These are phyloP conservation scores for Salvelinus sp. DNA, from an alignment of 2,113 vertebrate species.

Conservation along the genomic window DNA sequence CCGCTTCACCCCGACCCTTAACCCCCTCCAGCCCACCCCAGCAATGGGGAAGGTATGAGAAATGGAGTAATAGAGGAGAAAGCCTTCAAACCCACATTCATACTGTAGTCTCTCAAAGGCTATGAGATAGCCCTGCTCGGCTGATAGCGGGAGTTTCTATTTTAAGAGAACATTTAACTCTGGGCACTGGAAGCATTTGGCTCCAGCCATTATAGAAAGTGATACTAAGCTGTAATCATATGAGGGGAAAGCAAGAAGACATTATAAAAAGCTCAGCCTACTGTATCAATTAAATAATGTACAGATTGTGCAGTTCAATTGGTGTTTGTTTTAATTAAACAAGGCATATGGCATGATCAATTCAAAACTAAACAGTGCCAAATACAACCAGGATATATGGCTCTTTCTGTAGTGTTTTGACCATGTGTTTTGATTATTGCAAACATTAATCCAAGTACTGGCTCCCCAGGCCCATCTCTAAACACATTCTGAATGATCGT, in stretches of 20 bases:
- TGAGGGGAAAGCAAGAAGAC: neutral
- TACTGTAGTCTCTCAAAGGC: too few species aligned
- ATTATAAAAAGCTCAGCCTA: too few species aligned
- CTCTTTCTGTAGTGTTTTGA: neutral
- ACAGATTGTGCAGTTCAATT: neutral
- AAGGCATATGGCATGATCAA: neutral
- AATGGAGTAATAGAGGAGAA: too few species aligned
- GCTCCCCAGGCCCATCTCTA: neutral
- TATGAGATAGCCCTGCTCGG: too few species aligned
- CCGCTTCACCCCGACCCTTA: too few species aligned
- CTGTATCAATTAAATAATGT: neutral
- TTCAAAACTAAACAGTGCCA: neutral
- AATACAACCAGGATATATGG: neutral
- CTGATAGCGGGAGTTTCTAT: too few species aligned
- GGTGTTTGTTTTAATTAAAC: neutral
- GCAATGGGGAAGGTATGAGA: too few species aligned
- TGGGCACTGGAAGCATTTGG: too few species aligned
- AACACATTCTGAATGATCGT: slow-evolving; percentile 12
- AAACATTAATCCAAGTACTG: slow-evolving; percentile 6
- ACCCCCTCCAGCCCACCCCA: too few species aligned
- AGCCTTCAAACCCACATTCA: too few species aligned
- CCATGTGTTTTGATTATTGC: slow-evolving; percentile 9
- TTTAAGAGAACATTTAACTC: too few species aligned
- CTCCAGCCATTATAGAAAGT: too few species aligned
- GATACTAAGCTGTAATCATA: neutral